Evolutionary conservation across 2,797 vertebrate genomes (phyloP), one percentile per base, ranked within the genome.

Genomic region (Sarcoramphus papa): DNA sequence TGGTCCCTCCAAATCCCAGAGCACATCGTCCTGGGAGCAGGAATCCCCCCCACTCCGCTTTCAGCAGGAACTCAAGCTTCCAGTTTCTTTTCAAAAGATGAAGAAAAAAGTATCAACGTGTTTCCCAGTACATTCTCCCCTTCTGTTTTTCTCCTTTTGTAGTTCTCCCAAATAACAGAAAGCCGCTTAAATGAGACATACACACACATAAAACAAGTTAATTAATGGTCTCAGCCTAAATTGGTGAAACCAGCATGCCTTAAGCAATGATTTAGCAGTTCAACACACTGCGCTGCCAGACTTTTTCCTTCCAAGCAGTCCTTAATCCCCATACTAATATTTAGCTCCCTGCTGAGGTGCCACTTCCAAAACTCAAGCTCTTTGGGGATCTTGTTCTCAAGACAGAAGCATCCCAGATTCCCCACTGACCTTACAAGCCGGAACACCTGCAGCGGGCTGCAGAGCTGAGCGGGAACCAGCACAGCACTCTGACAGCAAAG

Each of bases 321-420:
- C 79, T 74, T 88, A 80, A 82, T 92, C 74, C 81, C 37, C 4
- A 10, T 4, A 65, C 59, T 41, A 70, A 69, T 85, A 50, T 27
- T 94, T 47, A 93, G 59, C 74, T 95, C 73, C 82, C 78, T 50
- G 40, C 83, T 80, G 85, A 84, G 83, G 51, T 65, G 64, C 59
- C 4, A 3, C 48, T 93, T 90, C 70, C 87, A 91, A 12, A 85
- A 14, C 33, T 24, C 81, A 84, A 69, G 63, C 56, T 90, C 47
- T 65, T 19, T 7, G 35, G 51, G 63, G 76, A 93, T 65, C 56
- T 62, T 45, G 6, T 60, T 88, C 62, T 85, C 63, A 43, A 62
- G 53, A 41, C 2, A 59, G 76, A 79, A 88, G 63, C 48, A 76
- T 59, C 45, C 51, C 78, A 73, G 57, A 35, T 3, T 50, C 56